Base-by-base conservation (phyloP, 2,888 invertebrate species). In the Resseliella maxima region DNA sequence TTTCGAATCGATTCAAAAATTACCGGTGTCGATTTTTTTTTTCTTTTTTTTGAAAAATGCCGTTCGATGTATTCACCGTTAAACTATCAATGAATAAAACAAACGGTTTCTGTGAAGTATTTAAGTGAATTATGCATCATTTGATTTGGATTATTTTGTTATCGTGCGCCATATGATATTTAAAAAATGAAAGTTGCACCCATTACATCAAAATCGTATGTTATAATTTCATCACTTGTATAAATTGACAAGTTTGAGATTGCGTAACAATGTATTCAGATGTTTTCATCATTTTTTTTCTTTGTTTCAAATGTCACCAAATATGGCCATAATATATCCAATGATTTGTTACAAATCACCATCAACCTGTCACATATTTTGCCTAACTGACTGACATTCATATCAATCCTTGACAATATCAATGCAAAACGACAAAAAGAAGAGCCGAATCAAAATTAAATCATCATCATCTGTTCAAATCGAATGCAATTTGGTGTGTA, bases 401-500 rank as follows among this genome's bases (percentile, higher is more conserved):
- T 21, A 83, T 83, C 3, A 83, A 83, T 83, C 38, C 83, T 10
- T 59, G 5, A 24, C 10, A 59, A 24, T 24, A 59, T 59, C 5
- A 35, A 35, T 72, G 81, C 24, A 21, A 35, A 36, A 59, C 59
- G 59, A 27, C 1, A 36, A 81, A 81, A 83, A 83, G 21, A 38
- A 83, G 83, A 83, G 21, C 83, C 83, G 83, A 15, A 83, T 83
- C 83, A 83, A 83, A 83, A 83, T 83, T 83, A 83, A 83, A 83
- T 83, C 83, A 83, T 83, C 83, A 83, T 83, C 83, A 83, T 83
- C 83, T 83, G 83, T 83, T 83, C 83, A 83, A 83, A 83, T 83
- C 83, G 83, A 83, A 83, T 38, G 83, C 83, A 83, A 83, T 83
- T 83, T 83, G 83, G 83, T 83, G 83, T 83, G 83, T 83, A 83